These are phyloP conservation scores for Melanchra persicariae DNA, from an alignment of 2,888 invertebrate species.

Conservation along the genomic window DNA sequence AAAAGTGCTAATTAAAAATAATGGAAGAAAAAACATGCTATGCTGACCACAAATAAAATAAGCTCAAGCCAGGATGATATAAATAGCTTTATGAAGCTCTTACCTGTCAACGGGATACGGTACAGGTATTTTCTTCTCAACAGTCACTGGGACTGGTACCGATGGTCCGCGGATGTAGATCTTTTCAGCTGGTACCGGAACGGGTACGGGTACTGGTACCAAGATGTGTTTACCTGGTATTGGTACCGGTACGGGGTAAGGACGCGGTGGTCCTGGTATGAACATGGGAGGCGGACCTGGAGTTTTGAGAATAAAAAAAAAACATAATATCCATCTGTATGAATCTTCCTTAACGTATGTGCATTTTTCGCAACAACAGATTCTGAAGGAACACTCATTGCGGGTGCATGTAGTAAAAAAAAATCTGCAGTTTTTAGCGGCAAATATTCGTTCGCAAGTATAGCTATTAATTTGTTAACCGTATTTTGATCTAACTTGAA, in stretches of 20 bases:
- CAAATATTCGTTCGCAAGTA: not conserved
- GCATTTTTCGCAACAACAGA: not conserved
- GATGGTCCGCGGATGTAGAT: constrained; percentile 72
- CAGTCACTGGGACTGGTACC: constrained; percentile 75
- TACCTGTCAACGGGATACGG: constrained; percentile 70
- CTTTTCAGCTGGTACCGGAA: constrained; percentile 74
- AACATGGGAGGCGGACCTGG: constrained; percentile 80
- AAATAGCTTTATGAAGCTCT: constrained; percentile 16
- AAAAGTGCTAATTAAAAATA: not conserved
- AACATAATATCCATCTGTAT: not conserved
- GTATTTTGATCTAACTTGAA: not conserved
- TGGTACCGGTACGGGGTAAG: constrained; percentile 83
- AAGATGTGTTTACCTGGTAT: constrained; percentile 78
- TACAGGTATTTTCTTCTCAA: constrained; percentile 72
- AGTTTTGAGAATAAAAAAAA: not conserved
- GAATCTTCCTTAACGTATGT: not conserved
- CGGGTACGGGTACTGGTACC: constrained; percentile 76
- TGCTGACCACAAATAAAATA: not conserved
- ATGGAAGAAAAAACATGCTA: not conserved
- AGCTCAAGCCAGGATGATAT: too few relatives aligned
- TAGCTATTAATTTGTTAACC: not conserved
- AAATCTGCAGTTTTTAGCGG: not conserved
- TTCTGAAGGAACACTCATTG: not conserved
- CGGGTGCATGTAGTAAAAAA: not conserved
- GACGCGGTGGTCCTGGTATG: constrained; percentile 83